A percentile compares a stretch with the other conserved stretches of the same genome.
These are phyloP conservation scores for Typhlichthys subterraneus DNA, from an alignment of 2,797 vertebrate species.

Conservation along the genomic window DNA sequence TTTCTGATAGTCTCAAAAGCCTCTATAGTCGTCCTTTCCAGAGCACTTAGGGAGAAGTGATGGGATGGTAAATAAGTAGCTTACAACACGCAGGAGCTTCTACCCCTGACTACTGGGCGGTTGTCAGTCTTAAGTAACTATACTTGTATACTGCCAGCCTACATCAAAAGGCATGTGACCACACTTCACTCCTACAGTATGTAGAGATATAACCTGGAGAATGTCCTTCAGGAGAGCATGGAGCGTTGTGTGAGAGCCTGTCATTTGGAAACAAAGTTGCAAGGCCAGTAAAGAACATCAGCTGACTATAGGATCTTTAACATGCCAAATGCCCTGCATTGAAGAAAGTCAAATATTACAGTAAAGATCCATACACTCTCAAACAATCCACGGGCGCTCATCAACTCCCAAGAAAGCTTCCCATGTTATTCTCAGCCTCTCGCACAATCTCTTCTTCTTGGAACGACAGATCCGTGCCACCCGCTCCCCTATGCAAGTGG, in stretches of 20 bases:
- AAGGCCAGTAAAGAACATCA: not conserved
- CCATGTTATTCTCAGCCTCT: not conserved
- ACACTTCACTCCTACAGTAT: slow-evolving; percentile 34
- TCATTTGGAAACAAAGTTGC: slow-evolving; percentile 30
- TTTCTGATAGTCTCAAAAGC: slow-evolving; percentile 51
- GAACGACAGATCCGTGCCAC: slow-evolving; percentile 4
- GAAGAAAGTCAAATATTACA: too few relatives aligned
- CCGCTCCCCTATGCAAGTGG: slow-evolving; percentile 66
- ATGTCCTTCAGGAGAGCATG: slow-evolving; percentile 32
- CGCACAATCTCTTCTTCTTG: not conserved
- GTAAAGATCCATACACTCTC: not conserved
- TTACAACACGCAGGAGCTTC: slow-evolving; percentile 64
- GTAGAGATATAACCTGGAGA: slow-evolving; percentile 38
- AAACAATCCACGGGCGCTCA: slow-evolving; percentile 1
- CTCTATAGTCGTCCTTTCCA: slow-evolving; percentile 38
- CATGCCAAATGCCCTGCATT: too few relatives aligned
- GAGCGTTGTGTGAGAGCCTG: slow-evolving; percentile 26
- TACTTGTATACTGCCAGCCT: slow-evolving; percentile 51
- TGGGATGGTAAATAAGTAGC: slow-evolving; percentile 69
- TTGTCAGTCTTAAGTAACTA: slow-evolving; percentile 70
- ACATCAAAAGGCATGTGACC: slow-evolving; percentile 62
- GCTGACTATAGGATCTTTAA: too few relatives aligned
- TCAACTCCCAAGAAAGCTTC: not conserved
- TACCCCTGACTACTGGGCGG: slow-evolving; percentile 54
- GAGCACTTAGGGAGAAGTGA: slow-evolving; percentile 61